Base-by-base conservation (phyloP, 1,140 invertebrate species). In the Archegozetes longisetosus region DNA sequence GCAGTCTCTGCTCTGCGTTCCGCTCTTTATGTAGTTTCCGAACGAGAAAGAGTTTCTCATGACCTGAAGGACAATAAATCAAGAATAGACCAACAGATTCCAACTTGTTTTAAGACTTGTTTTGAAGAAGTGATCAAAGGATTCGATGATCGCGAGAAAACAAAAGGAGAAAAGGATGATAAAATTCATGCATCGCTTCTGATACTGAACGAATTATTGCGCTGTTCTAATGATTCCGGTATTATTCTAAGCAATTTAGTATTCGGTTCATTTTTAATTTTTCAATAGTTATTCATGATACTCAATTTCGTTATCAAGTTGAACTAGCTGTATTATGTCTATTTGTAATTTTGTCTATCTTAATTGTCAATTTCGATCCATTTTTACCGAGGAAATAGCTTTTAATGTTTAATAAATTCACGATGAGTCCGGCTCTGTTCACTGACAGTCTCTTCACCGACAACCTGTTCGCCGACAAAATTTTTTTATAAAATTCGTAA, bases 1-100 rank as follows among this genome's bases (percentile, higher is more conserved):
- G 92, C 91, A 9, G 88, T 90, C 0, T 87, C 91, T 67, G 92
- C 94, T 1, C 70, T 98, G 2, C 74, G 91, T 65, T 91, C 91
- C 28, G 93, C 90, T 1, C 75, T 98, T 13, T 83, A 92, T 2
- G 89, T 98, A 0, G 95, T 89, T 0, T 84, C 92, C 1, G 92
- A 97, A 70, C 76, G 94, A 62, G 94, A 98, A 74, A 88, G 84
- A 47, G 91, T 91, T 71, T 86, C 25, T 60, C 49, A 23, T 56
- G 22, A 62, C 13, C 24, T n/a, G 50, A 24, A 48, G 20, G 29
- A 58, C 46, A 56, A 53, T 14, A 24, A 53, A 24, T 32, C 29
- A 55, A 9, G 53, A 48, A 58, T 58, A 2, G 57, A 58, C 40
- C 57, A 46, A 61, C 55, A 29, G 17, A 59, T 53, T 22, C 61